Percentiles rank a stretch among this genome's conserved stretches.
These are phyloP conservation scores for Gopherus evgoodei DNA, from an alignment of 2,113 vertebrate species.

Conservation along the genomic window DNA sequence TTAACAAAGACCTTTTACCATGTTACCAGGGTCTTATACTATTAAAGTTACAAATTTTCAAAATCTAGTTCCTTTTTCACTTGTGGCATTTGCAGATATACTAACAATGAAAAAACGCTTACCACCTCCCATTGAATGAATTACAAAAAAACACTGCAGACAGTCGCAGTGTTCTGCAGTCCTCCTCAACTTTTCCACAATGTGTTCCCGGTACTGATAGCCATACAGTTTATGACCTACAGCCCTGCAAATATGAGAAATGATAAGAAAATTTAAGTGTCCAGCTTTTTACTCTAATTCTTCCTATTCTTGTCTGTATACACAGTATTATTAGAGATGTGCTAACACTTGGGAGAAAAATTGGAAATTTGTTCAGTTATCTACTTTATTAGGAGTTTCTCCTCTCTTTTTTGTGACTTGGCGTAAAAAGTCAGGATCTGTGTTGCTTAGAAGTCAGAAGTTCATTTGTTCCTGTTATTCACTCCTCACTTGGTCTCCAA, in stretches of 20 bases:
- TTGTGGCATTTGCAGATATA: background rate
- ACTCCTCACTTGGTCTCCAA: slow-evolving; percentile 2
- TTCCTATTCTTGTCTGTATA: background rate
- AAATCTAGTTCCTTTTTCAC: background rate
- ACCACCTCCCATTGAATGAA: slow-evolving; percentile 99
- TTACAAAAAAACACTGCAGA: slow-evolving; percentile 95
- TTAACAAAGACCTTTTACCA: background rate
- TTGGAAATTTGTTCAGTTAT: background rate
- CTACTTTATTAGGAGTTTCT: slow-evolving; percentile 12
- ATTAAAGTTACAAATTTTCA: background rate
- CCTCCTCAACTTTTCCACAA: slow-evolving; percentile 90
- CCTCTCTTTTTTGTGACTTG: background rate
- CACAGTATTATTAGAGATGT: background rate
- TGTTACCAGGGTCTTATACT: background rate
- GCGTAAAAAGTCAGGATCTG: background rate
- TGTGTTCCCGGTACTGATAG: slow-evolving; percentile 86
- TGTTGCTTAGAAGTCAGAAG: slow-evolving; percentile 1
- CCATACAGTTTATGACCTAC: slow-evolving; percentile 93
- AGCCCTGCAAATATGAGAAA: slow-evolving; percentile 83
- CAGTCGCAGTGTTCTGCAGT: slow-evolving; percentile 94
- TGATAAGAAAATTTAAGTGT: background rate
- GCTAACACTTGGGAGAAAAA: background rate
- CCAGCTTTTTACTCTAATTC: background rate
- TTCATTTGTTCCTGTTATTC: slow-evolving; percentile 12
- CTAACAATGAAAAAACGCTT: slow-evolving; percentile 38